phyloP scores from a whole-genome alignment of 2,888 invertebrate genomes.

The Callosobruchus maculatus region DNA sequence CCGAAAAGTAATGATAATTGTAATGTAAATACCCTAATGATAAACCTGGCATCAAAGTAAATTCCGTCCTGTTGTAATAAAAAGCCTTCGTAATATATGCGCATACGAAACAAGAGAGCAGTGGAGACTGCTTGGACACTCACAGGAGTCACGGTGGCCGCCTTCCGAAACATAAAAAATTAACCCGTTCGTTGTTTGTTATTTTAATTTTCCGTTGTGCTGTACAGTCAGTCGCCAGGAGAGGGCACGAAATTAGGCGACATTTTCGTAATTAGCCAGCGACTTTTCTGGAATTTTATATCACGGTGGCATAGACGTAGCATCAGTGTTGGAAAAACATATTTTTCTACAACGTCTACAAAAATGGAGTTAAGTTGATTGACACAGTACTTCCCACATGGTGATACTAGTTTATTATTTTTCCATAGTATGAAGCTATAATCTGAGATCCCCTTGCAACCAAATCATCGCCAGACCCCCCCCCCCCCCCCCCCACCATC shows the following conservation, averaged over 20 bases:
- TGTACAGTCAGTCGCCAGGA: background rate
- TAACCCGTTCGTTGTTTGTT: background rate
- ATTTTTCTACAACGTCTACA: no score
- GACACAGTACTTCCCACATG: no score
- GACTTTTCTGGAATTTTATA: background rate
- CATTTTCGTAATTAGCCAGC: background rate
- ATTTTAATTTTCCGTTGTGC: background rate
- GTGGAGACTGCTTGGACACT: background rate
- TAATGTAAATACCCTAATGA: background rate
- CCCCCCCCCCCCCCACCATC: no score
- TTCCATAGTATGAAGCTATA: no score
- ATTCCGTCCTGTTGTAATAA: background rate
- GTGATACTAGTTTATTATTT: no score
- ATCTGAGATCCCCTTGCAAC: no score
- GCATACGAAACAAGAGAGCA: background rate
- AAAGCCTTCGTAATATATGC: background rate
- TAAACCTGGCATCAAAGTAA: background rate
- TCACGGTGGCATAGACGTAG: no score
- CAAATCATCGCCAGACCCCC: no score
- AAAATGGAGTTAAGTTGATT: no score
- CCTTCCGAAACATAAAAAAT: background rate
- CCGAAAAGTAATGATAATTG: no score
- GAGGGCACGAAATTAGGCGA: background rate
- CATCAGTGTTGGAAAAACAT: no score
- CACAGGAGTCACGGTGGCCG: background rate